phyloP scores from a whole-genome alignment of 1,140 invertebrate genomes.

The Saccostrea glomerata region DNA sequence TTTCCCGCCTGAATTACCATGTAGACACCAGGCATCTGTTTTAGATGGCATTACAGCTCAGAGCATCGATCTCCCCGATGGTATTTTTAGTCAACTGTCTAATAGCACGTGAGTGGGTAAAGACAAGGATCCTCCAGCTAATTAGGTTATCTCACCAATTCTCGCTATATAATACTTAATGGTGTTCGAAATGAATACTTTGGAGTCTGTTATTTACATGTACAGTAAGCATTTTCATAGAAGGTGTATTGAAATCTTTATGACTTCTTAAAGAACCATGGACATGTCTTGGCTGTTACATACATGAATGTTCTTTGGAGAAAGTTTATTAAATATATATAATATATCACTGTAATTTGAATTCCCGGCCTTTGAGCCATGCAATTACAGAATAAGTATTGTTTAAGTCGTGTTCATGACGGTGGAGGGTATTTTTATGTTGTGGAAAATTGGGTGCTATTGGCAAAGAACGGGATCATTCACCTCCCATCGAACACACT shows the following conservation, averaged over 20 bases:
- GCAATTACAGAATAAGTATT: too few relatives aligned
- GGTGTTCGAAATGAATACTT: conserved; percentile 5
- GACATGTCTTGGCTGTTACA: too few relatives aligned
- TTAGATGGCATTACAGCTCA: conserved; percentile 8
- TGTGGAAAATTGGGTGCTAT: not conserved
- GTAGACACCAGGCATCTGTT: conserved; percentile 30
- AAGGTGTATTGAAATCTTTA: too few relatives aligned
- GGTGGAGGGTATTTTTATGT: too few relatives aligned
- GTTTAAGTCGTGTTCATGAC: too few relatives aligned
- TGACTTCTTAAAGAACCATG: too few relatives aligned
- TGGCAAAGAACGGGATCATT: not conserved
- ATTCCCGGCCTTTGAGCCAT: too few relatives aligned
- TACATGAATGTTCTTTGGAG: too few relatives aligned
- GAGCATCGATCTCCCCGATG: not conserved
- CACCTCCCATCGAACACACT: not conserved
- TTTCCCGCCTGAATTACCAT: conserved; percentile 30
- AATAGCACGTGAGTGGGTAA: not conserved
- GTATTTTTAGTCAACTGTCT: not conserved
- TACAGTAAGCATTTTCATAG: too few relatives aligned
- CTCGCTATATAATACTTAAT: conserved; percentile 15
- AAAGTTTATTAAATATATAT: too few relatives aligned
- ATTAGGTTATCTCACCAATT: not conserved
- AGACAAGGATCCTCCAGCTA: not conserved
- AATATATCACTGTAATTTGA: too few relatives aligned
- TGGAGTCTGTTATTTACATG: not conserved